Evolutionary conservation across 1,140 invertebrate species (phyloP).

Genomic region (Lordiphosa clarofinis): DNA sequence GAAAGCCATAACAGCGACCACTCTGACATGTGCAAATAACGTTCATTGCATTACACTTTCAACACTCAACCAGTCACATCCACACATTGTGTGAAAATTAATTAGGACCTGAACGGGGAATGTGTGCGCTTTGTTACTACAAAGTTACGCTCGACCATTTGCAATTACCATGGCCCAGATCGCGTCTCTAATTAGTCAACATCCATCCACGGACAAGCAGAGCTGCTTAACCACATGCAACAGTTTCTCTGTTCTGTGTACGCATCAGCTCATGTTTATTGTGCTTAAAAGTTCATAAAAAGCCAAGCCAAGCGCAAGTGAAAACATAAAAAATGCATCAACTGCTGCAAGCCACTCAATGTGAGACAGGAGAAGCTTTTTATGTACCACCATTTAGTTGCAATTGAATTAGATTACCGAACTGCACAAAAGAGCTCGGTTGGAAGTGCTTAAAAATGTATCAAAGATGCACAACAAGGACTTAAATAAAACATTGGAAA

Average conservation of each 20-base stretch:
- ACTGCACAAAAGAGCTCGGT: too few species aligned
- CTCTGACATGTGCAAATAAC: constrained; percentile 30
- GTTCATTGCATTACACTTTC: constrained; percentile 32
- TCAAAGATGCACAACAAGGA: too few species aligned
- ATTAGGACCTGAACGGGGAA: constrained; percentile 1
- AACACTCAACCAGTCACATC: constrained; percentile 4
- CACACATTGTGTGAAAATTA: constrained; percentile 19
- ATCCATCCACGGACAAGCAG: too few species aligned
- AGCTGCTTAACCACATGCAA: background rate
- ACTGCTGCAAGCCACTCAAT: constrained; percentile 35
- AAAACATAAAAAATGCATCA: constrained; percentile 71
- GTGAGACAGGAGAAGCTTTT: background rate
- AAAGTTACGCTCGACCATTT: constrained; percentile 8
- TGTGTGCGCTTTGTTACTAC: constrained; percentile 3
- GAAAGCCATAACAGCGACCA: constrained; percentile 36
- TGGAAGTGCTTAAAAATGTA: too few species aligned
- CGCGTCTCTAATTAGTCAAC: constrained; percentile 9
- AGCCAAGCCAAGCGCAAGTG: constrained; percentile 55
- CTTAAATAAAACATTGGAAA: too few species aligned
- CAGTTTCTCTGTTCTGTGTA: background rate
- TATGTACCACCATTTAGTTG: too few species aligned
- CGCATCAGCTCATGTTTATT: constrained; percentile 20
- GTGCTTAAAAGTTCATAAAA: constrained; percentile 65
- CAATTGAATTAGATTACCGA: too few species aligned
- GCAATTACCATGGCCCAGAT: constrained; percentile 4